Base-by-base conservation (phyloP, 2,113 vertebrate genomes). In the Indri indri region DNA sequence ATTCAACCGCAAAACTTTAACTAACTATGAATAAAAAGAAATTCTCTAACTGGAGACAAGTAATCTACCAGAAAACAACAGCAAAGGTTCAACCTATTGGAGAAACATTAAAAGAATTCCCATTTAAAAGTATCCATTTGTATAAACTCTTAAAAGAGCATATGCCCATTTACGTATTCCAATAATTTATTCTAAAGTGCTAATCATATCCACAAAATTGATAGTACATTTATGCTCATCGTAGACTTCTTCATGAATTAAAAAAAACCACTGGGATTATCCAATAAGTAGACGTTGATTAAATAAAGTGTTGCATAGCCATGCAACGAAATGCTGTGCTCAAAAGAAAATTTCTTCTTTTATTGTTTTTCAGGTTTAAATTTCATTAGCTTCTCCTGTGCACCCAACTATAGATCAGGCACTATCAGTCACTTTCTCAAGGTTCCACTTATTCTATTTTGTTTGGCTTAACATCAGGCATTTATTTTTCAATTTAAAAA, bases 401-500 rank as follows among this genome's bases (percentile, higher is more conserved):
- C 27, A 59, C 9, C 59, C 18, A 70, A 63, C 73, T n/a, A 3
- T 45, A 66, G 22, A 23, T 25, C 27, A 42, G 50, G 37, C 57
- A 14, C 2, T 3, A 45, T 32, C 84, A n/a, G 42, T 82, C 47
- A 91, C 40, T 74, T 85, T 65, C 77, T 88, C 45, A 25, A 50
- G 80, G 63, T 96, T 84, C 27, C 59, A 30, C 59, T 94, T 71
- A 65, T 79, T 92, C 54, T 93, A 84, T 84, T 74, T 87, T 94
- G 14, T 65, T 95, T 81, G 86, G 45, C 71, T 85, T 88, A 84
- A 34, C 37, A 90, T 22, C 16, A n/a, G 81, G 17, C 71, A 25
- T 90, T 77, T 81, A 57, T 22, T 83, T 95, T 95, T 93, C 52
- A 32, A 85, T 94, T 80, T n/a, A 88, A 90, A 80, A 73, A 13